Evolutionary conservation across 2,888 invertebrate species (phyloP).

Genomic region (Marasmarcha lunaedactyla): DNA sequence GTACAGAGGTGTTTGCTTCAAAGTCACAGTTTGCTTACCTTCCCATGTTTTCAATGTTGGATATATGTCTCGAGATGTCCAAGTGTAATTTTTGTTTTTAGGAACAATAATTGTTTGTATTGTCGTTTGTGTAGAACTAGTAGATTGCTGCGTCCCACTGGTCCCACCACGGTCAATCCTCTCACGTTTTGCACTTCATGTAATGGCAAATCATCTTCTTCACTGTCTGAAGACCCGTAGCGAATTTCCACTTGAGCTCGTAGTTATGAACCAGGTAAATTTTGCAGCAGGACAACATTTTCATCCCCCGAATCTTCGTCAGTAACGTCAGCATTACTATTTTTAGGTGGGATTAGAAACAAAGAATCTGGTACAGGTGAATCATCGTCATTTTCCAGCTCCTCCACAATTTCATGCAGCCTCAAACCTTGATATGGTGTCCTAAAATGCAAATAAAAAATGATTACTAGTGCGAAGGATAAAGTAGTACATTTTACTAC

Average conservation of each 20-base stretch:
- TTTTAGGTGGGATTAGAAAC: neutral
- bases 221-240: neutral
- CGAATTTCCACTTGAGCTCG: neutral
- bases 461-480: neutral
- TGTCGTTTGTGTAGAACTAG: no score
- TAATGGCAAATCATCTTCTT: neutral
- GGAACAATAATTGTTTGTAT: no score
- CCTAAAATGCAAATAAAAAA: conserved; percentile 1
- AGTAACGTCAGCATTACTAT: neutral
- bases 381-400: conserved; percentile 1
- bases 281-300: neutral
- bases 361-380: no score
- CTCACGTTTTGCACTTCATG: neutral
- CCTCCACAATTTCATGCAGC: conserved; percentile 1
- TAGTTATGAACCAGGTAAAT: conserved; percentile 1
- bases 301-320: no score
- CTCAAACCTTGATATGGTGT: neutral
- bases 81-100: no score
- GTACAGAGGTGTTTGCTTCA: no score
- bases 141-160: neutral
- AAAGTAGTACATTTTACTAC: conserved; percentile 1
- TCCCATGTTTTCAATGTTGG: no score
- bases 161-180: neutral
- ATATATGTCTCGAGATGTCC: no score
- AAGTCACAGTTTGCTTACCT: no score